Percentiles rank a stretch among this genome's conserved stretches.
These are phyloP conservation scores for Prolemur simus DNA, from an alignment of 2,113 vertebrate species.

Conservation along the genomic window DNA sequence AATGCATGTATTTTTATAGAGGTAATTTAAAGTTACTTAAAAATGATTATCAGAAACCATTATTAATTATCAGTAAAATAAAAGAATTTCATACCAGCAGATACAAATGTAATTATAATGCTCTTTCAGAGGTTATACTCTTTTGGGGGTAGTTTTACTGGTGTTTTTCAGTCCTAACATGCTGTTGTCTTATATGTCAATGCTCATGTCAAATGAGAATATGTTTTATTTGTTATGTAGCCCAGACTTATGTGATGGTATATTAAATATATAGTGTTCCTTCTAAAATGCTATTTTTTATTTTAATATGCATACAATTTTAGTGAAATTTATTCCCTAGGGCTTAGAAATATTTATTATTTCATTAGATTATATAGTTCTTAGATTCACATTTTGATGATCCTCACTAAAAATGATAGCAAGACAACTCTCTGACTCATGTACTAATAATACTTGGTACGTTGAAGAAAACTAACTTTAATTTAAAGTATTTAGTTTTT, in stretches of 20 bases:
- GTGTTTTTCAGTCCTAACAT: background rate
- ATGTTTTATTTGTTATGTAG: background rate
- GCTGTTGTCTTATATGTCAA: background rate
- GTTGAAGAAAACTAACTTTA: background rate
- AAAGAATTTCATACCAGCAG: background rate
- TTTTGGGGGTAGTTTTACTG: background rate
- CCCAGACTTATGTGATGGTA: background rate
- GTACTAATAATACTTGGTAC: background rate
- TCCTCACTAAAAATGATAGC: background rate
- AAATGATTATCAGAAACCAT: background rate
- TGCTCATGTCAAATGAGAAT: background rate
- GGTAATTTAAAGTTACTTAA: background rate
- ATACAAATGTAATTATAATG: background rate
- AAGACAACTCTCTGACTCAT: background rate
- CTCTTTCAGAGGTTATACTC: background rate
- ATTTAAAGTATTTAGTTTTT: no score
- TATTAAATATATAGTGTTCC: background rate
- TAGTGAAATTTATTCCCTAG: background rate
- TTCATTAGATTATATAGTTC: background rate
- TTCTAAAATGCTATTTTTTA: slow-evolving; percentile 21
- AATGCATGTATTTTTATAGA: background rate
- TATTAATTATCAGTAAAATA: background rate
- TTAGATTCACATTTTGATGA: background rate
- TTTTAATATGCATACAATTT: background rate
- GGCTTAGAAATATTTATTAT: background rate